Conservation (phyloP, 2,797 vertebrate species). For the Megaceryle alcyon region DNA sequence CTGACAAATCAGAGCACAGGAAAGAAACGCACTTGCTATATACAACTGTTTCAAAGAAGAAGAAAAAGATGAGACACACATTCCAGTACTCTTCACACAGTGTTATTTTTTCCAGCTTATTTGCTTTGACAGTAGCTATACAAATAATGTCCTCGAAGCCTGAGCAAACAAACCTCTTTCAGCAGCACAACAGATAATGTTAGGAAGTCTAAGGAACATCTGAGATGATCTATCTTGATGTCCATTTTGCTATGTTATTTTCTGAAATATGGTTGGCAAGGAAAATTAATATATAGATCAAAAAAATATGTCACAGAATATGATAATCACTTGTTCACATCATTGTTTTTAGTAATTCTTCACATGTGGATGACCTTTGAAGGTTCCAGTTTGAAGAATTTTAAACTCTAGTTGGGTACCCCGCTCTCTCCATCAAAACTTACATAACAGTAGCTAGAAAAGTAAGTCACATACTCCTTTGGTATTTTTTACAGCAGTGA, state of each 20-base stretch:
- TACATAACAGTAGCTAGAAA: neutral
- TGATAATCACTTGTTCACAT: neutral
- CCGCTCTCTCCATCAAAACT: neutral
- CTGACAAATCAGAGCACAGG: neutral
- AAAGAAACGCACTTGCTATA: neutral
- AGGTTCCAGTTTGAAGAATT: neutral
- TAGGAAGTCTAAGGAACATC: neutral
- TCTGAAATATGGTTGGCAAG: neutral
- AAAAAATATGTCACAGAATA: neutral
- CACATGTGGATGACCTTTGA: neutral
- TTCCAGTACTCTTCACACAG: neutral
- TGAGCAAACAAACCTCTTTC: neutral
- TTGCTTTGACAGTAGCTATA: slow-evolving; percentile 36
- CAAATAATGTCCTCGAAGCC: slow-evolving; percentile 23
- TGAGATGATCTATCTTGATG: neutral
- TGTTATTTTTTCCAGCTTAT: slow-evolving; percentile 22
- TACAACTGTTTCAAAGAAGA: slow-evolving; percentile 10
- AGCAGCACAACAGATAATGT: neutral
- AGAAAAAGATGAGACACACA: neutral
- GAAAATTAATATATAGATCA: neutral
- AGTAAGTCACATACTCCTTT: neutral
- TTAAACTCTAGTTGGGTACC: neutral
- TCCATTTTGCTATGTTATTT: neutral
- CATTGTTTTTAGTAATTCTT: neutral
- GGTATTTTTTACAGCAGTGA: neutral